Percentiles rank a stretch among this genome's conserved stretches.
phyloP scores from a whole-genome alignment of 2,113 vertebrate species.

The Cyanoramphus novaezelandiae region DNA sequence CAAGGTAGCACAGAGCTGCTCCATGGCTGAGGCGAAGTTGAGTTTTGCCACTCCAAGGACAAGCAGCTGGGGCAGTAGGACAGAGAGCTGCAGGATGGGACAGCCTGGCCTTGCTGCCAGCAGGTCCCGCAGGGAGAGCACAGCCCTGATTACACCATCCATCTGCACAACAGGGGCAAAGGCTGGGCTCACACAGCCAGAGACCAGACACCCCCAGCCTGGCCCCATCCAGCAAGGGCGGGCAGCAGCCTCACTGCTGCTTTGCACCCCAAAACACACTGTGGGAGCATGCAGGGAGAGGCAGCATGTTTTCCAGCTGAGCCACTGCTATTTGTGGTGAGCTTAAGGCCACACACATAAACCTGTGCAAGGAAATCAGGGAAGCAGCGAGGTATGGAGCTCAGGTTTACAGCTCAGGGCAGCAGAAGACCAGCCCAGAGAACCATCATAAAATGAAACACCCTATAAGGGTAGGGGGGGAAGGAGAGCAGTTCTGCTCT shows the following conservation, averaged over 20 bases:
- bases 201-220: background rate
- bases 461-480: background rate
- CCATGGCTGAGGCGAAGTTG: rapidly evolving
- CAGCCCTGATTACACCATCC: background rate
- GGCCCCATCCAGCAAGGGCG: background rate
- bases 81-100: background rate
- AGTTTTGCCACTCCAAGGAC: background rate
- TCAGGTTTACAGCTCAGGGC: no score
- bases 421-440: background rate
- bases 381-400: rapidly evolving
- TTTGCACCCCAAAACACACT: rapidly evolving
- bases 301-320: rapidly evolving
- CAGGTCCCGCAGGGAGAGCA: background rate
- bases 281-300: rapidly evolving
- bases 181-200: rapidly evolving
- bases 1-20: rapidly evolving
- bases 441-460: rapidly evolving
- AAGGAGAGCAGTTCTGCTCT: background rate
- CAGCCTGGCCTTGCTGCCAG: background rate
- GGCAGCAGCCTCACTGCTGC: background rate
- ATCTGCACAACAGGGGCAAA: background rate
- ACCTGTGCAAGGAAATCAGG: rapidly evolving
- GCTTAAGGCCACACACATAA: background rate
- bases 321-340: rapidly evolving
- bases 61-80: background rate